Evolutionary conservation across 2,797 vertebrate genomes (phyloP), one percentile per base, ranked within the genome.

Genomic region (Eutrigla gurnardus): DNA sequence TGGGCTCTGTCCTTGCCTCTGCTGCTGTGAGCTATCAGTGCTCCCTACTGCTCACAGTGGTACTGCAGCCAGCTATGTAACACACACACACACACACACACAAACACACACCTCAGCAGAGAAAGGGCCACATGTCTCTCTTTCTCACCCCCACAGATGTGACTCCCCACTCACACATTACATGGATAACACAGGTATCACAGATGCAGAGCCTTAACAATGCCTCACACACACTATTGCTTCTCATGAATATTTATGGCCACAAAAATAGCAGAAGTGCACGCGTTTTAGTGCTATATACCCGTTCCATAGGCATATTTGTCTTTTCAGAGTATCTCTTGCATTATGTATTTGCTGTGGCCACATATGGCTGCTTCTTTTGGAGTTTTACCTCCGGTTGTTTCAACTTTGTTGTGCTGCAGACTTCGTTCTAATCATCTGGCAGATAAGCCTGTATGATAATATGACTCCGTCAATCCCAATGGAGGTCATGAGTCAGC

Each of bases 21-120:
- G 77, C 82, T 85, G 80, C 77, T 83, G 86, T 78, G 86, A 89
- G 82, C 78, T 57, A 81, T 86, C 84, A 89, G 84, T 90, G 87
- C 88, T 91, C 90, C 88, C 89, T 89, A 65, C 84, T 76, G 86
- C 89, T 88, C 85, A 78, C 78, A 81, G 70, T 78, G 81, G 90
- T 88, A 91, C 89, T 86, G 86, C 85, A 86, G 47, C 73, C 70
- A 62, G 42, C 63, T 70, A 25, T 25, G 25, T 25, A 25, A 25
- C 25, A 50, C 25, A 43, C 47, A 65, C 11, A 15, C 37, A 52
- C 25, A 43, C 37, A 61, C 14, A 78, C 54, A 70, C 11, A 45
- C 10, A 37, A 15, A 9, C 7, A 60, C 49, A 14, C 18, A 55
- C 5, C 35, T 0, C 49, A 13, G 32, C 18, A 81, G 35, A 71